Percentiles rank a stretch among this genome's conserved stretches.
Conservation (phyloP, 2,797 vertebrate species). For the Astyanax mexicanus region DNA sequence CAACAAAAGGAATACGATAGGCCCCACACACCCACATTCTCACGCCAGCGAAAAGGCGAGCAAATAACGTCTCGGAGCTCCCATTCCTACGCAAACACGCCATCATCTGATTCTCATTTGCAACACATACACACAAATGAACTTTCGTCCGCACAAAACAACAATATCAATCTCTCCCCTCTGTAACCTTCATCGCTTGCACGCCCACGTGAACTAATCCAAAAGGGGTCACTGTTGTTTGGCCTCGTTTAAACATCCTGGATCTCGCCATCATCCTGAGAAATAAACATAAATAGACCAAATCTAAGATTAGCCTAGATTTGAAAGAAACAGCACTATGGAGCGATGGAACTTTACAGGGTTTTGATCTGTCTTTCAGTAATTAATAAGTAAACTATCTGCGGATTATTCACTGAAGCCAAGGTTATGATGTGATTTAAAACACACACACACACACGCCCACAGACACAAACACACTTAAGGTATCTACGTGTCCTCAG, state of each 20-base stretch:
- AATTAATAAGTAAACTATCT: conserved; percentile 55
- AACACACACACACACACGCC: conserved; percentile 61
- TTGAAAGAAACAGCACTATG: conserved; percentile 46
- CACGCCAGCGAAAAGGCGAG: conserved; percentile 17
- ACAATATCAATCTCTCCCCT: conserved; percentile 37
- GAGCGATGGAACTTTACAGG: conserved; percentile 22
- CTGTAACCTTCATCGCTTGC: conserved; percentile 25
- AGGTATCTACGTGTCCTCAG: conserved; percentile 58
- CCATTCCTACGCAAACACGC: conserved; percentile 19
- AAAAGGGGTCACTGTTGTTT: conserved; percentile 48
- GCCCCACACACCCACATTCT: conserved; percentile 30
- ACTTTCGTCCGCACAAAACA: conserved; percentile 21
- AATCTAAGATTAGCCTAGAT: conserved; percentile 48
- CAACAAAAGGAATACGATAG: conserved; percentile 20
- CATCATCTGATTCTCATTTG: conserved; percentile 42
- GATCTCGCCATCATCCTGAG: conserved; percentile 45
- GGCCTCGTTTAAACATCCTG: conserved; percentile 56
- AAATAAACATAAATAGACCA: conserved; percentile 54
- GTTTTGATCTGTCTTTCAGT: conserved; percentile 32
- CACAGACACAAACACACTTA: too few relatives aligned
- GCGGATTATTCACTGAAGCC: conserved; percentile 63
- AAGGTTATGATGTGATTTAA: conserved; percentile 65
- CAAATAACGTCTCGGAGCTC: conserved; percentile 22
- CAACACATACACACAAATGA: conserved; percentile 4
- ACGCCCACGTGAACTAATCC: conserved; percentile 33